Percentiles rank a stretch among this genome's conserved stretches.
Conservation (phyloP, 2,888 invertebrate species). For the Colostygia pectinataria region DNA sequence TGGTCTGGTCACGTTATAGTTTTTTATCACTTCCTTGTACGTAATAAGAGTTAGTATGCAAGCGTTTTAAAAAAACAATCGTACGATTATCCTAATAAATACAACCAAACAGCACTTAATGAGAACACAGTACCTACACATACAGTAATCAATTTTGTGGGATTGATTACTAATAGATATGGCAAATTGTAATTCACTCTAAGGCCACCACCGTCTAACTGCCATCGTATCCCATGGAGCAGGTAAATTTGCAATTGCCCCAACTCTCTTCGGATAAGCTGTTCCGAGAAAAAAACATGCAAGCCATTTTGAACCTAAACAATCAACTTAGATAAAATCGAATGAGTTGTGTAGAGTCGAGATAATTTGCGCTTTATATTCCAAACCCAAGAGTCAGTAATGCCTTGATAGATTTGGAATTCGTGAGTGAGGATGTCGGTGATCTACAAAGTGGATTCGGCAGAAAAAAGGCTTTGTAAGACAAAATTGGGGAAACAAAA, state of each 20-base stretch:
- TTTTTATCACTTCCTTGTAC: conserved; percentile 23
- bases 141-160: background rate
- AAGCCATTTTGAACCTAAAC: conserved; percentile 49
- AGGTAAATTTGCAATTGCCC: conserved; percentile 69
- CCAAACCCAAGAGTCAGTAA: conserved; percentile 44
- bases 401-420: conserved; percentile 37
- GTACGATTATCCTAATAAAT: conserved; percentile 5
- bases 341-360: conserved; percentile 24
- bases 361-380: conserved; percentile 45
- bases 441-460: conserved; percentile 48
- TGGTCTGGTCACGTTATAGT: conserved; percentile 15
- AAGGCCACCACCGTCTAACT: conserved; percentile 41
- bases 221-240: conserved; percentile 53
- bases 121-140: conserved; percentile 7
- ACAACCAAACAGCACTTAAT: conserved; percentile 2
- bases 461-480: conserved; percentile 45
- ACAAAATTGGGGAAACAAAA: conserved; percentile 40
- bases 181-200: conserved; percentile 34
- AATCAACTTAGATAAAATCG: conserved; percentile 34
- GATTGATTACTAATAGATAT: conserved; percentile 38
- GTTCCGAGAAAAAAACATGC: conserved; percentile 43
- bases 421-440: conserved; percentile 48
- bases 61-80: conserved; percentile 12
- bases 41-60: conserved; percentile 7
- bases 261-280: conserved; percentile 48